phyloP scores from a whole-genome alignment of 2,888 invertebrate genomes.

The Plebejus melissa region DNA sequence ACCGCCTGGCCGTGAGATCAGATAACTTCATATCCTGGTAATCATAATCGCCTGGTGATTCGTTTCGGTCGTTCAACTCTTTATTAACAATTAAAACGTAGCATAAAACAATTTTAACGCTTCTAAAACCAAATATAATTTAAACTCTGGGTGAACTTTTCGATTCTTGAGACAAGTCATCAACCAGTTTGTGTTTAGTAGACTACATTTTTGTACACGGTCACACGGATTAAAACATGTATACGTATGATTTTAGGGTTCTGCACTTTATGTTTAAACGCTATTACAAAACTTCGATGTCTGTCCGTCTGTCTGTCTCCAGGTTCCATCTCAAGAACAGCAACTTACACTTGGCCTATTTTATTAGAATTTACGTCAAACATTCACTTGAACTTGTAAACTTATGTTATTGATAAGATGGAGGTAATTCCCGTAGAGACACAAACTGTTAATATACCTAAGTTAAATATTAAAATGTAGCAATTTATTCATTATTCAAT shows the following conservation, averaged over 20 bases:
- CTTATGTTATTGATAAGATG: not conserved
- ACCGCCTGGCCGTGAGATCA: conserved; percentile 22
- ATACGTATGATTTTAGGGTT: not conserved
- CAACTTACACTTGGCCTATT: no score
- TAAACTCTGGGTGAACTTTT: not conserved
- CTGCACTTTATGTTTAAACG: no score
- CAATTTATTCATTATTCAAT: conserved; percentile 15
- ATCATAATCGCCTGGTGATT: conserved; percentile 26
- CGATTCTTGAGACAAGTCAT: not conserved
- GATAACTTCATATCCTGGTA: conserved; percentile 27
- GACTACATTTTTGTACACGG: conserved; percentile 11
- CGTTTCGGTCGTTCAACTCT: conserved; percentile 25
- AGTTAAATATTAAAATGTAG: not conserved
- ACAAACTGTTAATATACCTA: not conserved
- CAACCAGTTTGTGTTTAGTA: not conserved
- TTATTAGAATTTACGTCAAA: not conserved
- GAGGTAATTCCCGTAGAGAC: not conserved
- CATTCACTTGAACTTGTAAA: conserved; percentile 2
- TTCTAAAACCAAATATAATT: conserved; percentile 18
- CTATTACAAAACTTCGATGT: no score
- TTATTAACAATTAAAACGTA: conserved; percentile 25
- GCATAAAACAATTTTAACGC: conserved; percentile 24
- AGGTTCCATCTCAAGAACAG: no score
- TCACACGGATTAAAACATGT: not conserved
- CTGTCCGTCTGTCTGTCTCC: no score